These are phyloP conservation scores for Anthrax anthrax DNA, from an alignment of 2,888 invertebrate genomes.

Conservation along the genomic window DNA sequence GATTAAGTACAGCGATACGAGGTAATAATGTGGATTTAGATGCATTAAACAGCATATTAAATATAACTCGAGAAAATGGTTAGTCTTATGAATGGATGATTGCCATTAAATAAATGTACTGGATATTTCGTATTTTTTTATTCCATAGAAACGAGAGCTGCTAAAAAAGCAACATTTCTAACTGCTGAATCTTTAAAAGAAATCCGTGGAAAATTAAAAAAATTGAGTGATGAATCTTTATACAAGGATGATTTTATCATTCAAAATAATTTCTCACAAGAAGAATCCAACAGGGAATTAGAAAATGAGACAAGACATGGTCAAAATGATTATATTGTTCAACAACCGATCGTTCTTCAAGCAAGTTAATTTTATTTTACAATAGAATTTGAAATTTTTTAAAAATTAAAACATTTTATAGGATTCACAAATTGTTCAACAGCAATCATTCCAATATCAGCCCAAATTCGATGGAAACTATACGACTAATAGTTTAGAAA, in stretches of 20 bases:
- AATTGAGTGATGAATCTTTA: conserved; percentile 37
- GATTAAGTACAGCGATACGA: conserved; percentile 38
- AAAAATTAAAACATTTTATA: neutral
- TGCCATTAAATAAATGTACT: too few species aligned
- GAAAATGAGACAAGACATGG: too few species aligned
- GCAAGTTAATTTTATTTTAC: neutral
- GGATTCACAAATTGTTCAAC: conserved; percentile 8
- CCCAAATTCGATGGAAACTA: conserved; percentile 6
- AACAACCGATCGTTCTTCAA: neutral
- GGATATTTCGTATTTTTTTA: neutral
- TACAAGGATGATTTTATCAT: conserved; percentile 31
- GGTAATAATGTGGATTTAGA: conserved; percentile 40
- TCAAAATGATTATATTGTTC: neutral
- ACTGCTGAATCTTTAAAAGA: conserved; percentile 46
- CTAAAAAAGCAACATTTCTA: conserved; percentile 32
- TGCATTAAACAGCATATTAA: conserved; percentile 38
- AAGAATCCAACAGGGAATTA: conserved; percentile 7
- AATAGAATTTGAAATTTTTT: neutral
- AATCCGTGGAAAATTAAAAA: conserved; percentile 42
- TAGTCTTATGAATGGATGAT: neutral
- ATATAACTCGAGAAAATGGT: conserved; percentile 15
- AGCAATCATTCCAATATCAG: conserved; percentile 2
- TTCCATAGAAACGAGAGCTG: conserved; percentile 3
- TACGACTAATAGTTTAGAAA: conserved; percentile 28
- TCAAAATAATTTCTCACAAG: conserved; percentile 4